Percentiles rank a stretch among this genome's conserved stretches.
phyloP scores from a whole-genome alignment of 2,797 vertebrate genomes.

The Sebastes taczanowskii region DNA sequence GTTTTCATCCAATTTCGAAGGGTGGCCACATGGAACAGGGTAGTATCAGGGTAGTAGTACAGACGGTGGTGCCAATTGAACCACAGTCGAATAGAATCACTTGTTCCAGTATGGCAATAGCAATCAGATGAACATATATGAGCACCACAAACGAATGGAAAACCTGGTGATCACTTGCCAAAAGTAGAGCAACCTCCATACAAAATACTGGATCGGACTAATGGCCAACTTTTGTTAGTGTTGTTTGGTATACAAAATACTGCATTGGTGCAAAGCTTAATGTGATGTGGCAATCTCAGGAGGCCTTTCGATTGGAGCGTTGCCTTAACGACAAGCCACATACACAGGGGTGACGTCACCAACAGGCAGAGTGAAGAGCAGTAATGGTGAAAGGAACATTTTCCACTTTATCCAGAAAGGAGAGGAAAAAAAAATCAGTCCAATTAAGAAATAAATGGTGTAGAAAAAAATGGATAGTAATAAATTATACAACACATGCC shows the following conservation, averaged over 20 bases:
- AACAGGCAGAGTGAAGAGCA: conserved; percentile 26
- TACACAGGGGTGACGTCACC: conserved; percentile 71
- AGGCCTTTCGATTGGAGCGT: conserved; percentile 59
- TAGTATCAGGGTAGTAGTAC: neutral
- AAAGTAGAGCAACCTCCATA: neutral
- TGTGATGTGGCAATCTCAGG: conserved; percentile 29
- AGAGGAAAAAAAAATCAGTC: neutral
- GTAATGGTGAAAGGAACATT: conserved; percentile 44
- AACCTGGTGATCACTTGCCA: conserved; percentile 2
- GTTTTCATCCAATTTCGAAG: neutral
- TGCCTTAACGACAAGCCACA: conserved; percentile 72
- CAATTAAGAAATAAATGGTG: conserved; percentile 55
- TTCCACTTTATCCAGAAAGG: conserved; percentile 48
- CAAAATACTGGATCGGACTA: neutral
- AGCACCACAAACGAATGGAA: neutral
- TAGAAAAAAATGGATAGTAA: conserved; percentile 4
- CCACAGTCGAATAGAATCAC: conserved; percentile 4
- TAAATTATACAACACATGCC: conserved; percentile 61
- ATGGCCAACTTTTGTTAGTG: neutral
- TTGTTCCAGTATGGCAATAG: conserved; percentile 9
- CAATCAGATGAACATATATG: neutral
- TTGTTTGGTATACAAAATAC: conserved; percentile 11
- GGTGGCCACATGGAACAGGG: neutral
- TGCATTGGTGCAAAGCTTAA: conserved; percentile 13
- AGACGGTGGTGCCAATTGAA: neutral